phyloP scores from a whole-genome alignment of 1,140 invertebrate species.

The Drosophila novamexicana region DNA sequence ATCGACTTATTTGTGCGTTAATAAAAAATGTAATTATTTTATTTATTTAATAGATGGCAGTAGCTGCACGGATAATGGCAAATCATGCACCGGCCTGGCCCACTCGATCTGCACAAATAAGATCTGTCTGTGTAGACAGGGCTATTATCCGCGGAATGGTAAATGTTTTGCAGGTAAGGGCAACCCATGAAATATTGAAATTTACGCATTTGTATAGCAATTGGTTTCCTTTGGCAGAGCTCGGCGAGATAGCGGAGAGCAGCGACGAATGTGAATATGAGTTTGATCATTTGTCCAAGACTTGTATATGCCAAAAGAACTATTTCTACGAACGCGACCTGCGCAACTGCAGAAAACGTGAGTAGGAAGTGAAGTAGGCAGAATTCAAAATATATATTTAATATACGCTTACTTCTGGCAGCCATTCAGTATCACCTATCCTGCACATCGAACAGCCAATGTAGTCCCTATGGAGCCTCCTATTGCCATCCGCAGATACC shows the following conservation, averaged over 20 bases:
- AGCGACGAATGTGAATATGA: conserved; percentile 76
- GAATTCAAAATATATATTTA: not conserved
- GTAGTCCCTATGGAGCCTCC: conserved; percentile 80
- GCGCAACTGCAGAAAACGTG: conserved; percentile 80
- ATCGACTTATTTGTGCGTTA: not conserved
- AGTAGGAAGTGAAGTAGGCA: not conserved
- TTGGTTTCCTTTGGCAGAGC: conserved; percentile 43
- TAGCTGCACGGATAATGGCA: conserved; percentile 73
- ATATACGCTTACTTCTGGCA: conserved; percentile 15
- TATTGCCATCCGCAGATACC: conserved; percentile 72
- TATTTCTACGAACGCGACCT: conserved; percentile 78
- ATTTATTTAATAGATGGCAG: conserved; percentile 60
- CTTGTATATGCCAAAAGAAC: conserved; percentile 83
- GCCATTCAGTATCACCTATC: conserved; percentile 82
- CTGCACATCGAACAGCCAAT: conserved; percentile 82
- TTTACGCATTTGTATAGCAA: not conserved
- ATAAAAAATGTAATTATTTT: no score
- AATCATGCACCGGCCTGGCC: conserved; percentile 67
- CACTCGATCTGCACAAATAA: conserved; percentile 76
- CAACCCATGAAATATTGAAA: not conserved
- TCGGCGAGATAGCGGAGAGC: conserved; percentile 84
- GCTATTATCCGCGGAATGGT: conserved; percentile 74
- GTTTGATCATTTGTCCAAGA: conserved; percentile 74
- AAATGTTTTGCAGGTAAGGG: conserved; percentile 79
- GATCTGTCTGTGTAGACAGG: conserved; percentile 69